Percentiles rank a stretch among this genome's conserved stretches.
Evolutionary conservation across 1,140 invertebrate genomes (phyloP).

Genomic region (Sesamia nonagrioides): DNA sequence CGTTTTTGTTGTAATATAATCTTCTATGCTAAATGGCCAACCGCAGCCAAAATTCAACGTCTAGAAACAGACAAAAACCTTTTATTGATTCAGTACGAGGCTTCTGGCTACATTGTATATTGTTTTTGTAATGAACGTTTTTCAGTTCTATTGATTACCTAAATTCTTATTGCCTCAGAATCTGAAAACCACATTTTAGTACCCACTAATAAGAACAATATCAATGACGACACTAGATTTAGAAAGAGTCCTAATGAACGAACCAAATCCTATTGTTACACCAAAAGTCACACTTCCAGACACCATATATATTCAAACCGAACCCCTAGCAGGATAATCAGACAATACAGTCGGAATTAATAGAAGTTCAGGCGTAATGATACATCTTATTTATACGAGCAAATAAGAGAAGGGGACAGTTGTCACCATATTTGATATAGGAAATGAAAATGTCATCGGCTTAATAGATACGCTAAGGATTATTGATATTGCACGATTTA

Average conservation of each 20-base stretch:
- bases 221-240: neutral
- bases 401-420: slow-evolving; percentile 64
- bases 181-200: no score
- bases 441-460: slow-evolving; percentile 85
- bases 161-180: no score
- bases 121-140: no score
- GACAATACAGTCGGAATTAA: slow-evolving; percentile 30
- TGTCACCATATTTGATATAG: slow-evolving; percentile 76
- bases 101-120: no score
- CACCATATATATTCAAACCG: slow-evolving; percentile 13
- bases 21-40: no score
- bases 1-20: no score
- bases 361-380: slow-evolving; percentile 56
- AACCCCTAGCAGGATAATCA: slow-evolving; percentile 29
- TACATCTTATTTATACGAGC: slow-evolving; percentile 74
- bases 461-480: slow-evolving; percentile 79
- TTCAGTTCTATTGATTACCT: no score
- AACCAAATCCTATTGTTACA: neutral
- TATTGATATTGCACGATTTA: slow-evolving; percentile 75
- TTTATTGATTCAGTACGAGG: no score
- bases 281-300: slow-evolving; percentile 6
- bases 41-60: no score
- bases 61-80: no score
- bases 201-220: neutral
- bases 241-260: neutral